Evolutionary conservation across 2,113 vertebrate genomes (phyloP), one percentile per base, ranked within the genome.

Genomic region (Albula goreensis): DNA sequence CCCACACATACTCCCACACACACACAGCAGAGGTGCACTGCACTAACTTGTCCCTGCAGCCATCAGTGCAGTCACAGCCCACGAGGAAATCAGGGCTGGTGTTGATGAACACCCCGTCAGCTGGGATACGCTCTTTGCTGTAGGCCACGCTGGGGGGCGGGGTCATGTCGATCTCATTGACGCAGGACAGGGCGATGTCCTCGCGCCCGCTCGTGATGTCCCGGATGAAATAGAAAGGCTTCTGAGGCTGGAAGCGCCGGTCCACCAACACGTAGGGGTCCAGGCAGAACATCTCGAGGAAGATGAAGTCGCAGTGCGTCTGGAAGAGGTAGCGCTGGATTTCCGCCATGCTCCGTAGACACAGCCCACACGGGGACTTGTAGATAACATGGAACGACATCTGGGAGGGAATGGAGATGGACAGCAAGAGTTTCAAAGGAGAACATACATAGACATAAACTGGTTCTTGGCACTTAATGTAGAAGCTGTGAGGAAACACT

Each of bases 331-430:
- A 99, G 0, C 95, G 94, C 88, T 99, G 96, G n/a, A 99, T 99
- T 92, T 99, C 98, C 0, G 83, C 91, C 98, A 99, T 99, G 94
- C 95, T 96, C 2, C 98, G 94, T 85, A 99, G 95, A 90, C 97
- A 97, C 31, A 99, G 96, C 1, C 98, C 98, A 7, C 98, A 99
- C 0, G 98, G 98, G 0, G 97, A 96, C 86, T 99, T 99, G 93
- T 99, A 99, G 90, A 99, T 96, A 25, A 99, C 98, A 0, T 99
- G 98, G 92, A 99, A 99, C 1, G 97, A 97, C 96, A 98, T 97
- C 96, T 96, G 89, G 78, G 50, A 17, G 74, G 48, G 60, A 3
- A 11, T 78, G 82, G 4, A 78, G 3, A 60, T 0, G 81, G 49
- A 0, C 51, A 25, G 41, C 82, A 83, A 22, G 3, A 41, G 7